Evolutionary conservation across 1,140 invertebrate genomes (phyloP), one percentile per base, ranked within the genome.

Genomic region (Lordiphosa clarofinis): DNA sequence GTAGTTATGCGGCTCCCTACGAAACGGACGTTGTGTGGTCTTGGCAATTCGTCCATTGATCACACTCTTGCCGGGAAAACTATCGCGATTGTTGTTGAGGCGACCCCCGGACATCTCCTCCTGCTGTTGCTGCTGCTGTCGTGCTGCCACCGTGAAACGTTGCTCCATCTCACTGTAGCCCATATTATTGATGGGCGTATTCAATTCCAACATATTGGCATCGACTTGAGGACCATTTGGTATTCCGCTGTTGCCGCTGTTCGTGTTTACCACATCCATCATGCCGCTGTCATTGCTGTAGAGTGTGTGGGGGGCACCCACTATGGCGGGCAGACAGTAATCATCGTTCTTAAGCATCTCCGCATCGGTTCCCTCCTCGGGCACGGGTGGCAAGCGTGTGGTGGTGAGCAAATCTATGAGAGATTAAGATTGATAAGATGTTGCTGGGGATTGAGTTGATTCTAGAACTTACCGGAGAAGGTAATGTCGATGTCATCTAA

Each of bases 401-500:
- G 63, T 74, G 21, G 86, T 55, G 4, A 88, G 66, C 56, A 89
- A 54, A 58, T 88, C 87, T 89, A 13, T 5, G 1, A 12, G 33
- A n/a, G 1, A n/a, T 21, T 46, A 4, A 7, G 3, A 5, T n/a
- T 9, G 4, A 2, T 6, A 6, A 4, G 2, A 36, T 6, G 0
- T 10, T 8, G 4, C 3, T 0, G 2, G 2, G 19, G 8, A 4
- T 5, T 9, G 2, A 3, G 10, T 42, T 4, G 42, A 11, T 3
- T 8, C 0, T 7, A 4, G 0, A 13, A 40, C 47, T 72, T 90
- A 95, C 94, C 95, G 91, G 95, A 95, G 56, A 97, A 90, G 28
- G 75, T 94, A 94, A 84, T 96, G 92, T 75, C 94, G 96, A 97
- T 97, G 90, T 99, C 98, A 88, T 99, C 97, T 69, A 99, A 92